phyloP scores from a whole-genome alignment of 2,888 invertebrate species.

The Aphodius sticticus region DNA sequence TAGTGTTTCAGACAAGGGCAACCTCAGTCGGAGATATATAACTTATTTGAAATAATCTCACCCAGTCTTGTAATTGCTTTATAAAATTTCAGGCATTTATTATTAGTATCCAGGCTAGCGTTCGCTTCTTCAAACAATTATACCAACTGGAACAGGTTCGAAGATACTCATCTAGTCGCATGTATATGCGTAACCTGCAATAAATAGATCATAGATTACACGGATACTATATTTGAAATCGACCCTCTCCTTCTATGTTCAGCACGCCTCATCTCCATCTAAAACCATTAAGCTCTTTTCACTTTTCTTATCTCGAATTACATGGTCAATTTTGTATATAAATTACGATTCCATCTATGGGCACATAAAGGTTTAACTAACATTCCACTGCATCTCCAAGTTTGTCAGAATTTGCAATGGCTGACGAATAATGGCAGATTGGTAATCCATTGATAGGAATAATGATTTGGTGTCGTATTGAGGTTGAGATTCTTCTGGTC shows the following conservation, averaged over 20 bases:
- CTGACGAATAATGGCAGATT: too few species aligned
- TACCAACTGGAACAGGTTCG: conserved; percentile 16
- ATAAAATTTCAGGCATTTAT: neutral
- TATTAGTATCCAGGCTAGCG: neutral
- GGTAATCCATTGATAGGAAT: too few species aligned
- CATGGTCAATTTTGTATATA: neutral
- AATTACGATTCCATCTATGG: neutral
- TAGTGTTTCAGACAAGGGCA: conserved; percentile 12
- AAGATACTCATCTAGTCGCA: neutral
- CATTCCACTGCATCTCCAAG: too few species aligned
- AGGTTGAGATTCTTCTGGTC: neutral
- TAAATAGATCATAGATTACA: conserved; percentile 24
- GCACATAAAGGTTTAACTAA: neutral
- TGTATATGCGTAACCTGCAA: conserved; percentile 5
- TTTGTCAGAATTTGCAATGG: too few species aligned
- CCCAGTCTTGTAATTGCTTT: neutral
- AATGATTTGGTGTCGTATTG: too few species aligned
- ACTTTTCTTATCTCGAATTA: neutral
- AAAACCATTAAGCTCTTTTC: conserved; percentile 4
- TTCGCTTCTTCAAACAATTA: conserved; percentile 17
- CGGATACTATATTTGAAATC: conserved; percentile 7
- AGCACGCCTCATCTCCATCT: neutral
- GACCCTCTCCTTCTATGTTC: neutral
- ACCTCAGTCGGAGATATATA: neutral
- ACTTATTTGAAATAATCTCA: conserved; percentile 16